Base-by-base conservation (phyloP, 2,113 vertebrate species). In the Gobio gobio region DNA sequence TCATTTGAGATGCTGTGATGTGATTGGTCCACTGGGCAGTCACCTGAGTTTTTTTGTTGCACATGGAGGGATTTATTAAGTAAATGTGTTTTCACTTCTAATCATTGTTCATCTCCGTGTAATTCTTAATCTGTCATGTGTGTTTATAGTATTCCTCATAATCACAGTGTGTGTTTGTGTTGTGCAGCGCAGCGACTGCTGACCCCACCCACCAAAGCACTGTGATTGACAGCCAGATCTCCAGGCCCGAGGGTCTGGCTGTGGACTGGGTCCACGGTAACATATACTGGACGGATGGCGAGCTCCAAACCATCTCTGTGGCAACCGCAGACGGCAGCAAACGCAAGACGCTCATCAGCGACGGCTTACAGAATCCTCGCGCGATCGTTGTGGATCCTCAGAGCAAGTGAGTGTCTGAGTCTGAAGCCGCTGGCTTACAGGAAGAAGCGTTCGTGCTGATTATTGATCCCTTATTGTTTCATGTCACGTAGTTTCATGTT, bases 251-350 rank as follows among this genome's bases (percentile, higher is more conserved):
- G 0, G 96, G 96, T 26, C 89, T 98, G 13, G 97, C 97, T 0
- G 94, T 98, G 1, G 97, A 98, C 89, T 98, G 97, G 97, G 89
- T 98, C 86, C 96, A 98, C 6, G 87, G 94, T 33, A 95, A 97
- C 93, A 93, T 98, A 82, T 98, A 98, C 92, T 98, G 97, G 97
- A 97, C 96, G 0, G 97, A 98, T 88, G 93, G 93, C 0, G 2
- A 45, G 20, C 89, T 91, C 12, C 93, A 92, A 86, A 94, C 90
- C 0, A 93, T 98, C 78, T 97, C 97, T 0, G 96, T 98, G 88
- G 96, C 97, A 0, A 94, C 94, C 14, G 94, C 92, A 0, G 93
- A 93, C 0, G 96, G 97, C 0, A 0, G 80, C 56, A 96, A 93
- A 88, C 94, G 94, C 86, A 97, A 93, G 87, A 96, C 95, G 0